Evolutionary conservation across 64 coral and sea anemone species (phyloP), one percentile per base, ranked within the genome.

Genomic region (Acropora tenuis): DNA sequence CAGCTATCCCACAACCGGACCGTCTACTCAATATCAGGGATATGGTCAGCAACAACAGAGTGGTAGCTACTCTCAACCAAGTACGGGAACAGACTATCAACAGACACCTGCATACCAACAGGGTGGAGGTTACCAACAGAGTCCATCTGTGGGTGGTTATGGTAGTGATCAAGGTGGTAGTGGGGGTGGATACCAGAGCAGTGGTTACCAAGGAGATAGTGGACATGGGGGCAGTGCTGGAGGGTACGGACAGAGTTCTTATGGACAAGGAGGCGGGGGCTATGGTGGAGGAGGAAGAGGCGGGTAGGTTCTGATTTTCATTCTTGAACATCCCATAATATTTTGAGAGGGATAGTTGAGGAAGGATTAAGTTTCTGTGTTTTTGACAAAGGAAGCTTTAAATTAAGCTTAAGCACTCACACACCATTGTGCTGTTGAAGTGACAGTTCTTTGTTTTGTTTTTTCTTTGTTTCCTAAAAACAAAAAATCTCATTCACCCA

Each of bases 221-320:
- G 80, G 90, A 9, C 60, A 87, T 61, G 40, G 79, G 1, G 73
- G 82, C 41, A 72, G 90, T 47, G 66, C 76, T 50, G 63, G 87
- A 67, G 88, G 88, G 44, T 77, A 71, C 10, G 75, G 88, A 47
- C 92, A 94, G 60, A 85, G 77, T 73, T 85, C 82, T 85, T 85
- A 85, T 85, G 82, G 82, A 17, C 82, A 85, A 19, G 83, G 92
- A 16, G 69, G 92, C 2, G 78, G 86, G 9, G 87, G 87, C 6
- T 41, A 74, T 13, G 68, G 69, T 43, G 73, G 82, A 48, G 92
- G 94, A 74, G 94, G 94, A 74, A 83, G 92, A 47, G 90, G 94
- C 93, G 94, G 94, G 94, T 96, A 93, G 89, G 94, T 88, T 81
- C 43, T 3, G 18, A 48, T 76, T 93, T 79, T 80, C 50, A 58